These are phyloP conservation scores for Eurosta solidaginis DNA, from an alignment of 1,140 invertebrate species.

Conservation along the genomic window DNA sequence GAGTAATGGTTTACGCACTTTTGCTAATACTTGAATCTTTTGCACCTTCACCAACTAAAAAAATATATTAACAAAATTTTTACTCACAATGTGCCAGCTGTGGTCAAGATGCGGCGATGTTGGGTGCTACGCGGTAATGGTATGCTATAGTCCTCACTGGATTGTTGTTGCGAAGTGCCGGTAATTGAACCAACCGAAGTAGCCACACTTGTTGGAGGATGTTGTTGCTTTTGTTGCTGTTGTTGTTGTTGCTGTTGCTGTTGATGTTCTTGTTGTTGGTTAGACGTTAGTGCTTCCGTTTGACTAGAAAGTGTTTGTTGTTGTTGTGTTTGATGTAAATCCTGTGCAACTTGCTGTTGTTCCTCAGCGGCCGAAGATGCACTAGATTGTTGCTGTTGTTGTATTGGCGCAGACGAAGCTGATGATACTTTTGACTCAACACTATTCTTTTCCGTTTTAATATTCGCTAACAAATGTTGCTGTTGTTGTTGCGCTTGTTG, in stretches of 20 bases:
- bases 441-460: conserved; percentile 49
- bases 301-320: neutral
- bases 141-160: conserved; percentile 8
- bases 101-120: conserved; percentile 50
- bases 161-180: neutral
- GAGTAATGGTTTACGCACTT: too few relatives aligned
- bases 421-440: neutral
- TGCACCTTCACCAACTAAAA: too few relatives aligned
- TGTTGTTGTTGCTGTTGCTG: conserved; percentile 35
- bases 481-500: conserved; percentile 43
- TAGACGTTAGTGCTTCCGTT: neutral
- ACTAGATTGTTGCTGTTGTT: neutral
- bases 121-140: conserved; percentile 27
- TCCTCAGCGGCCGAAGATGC: neutral
- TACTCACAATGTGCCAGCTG: conserved; percentile 54
- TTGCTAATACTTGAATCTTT: too few relatives aligned
- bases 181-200: conserved; percentile 11
- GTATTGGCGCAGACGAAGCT: neutral
- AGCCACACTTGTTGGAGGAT: conserved; percentile 14
- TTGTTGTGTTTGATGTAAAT: neutral
- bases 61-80: too few relatives aligned
- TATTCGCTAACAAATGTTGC: conserved; percentile 48
- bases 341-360: neutral
- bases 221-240: conserved; percentile 36
- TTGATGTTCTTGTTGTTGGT: conserved; percentile 37